Evolutionary conservation across 2,797 vertebrate species (phyloP), one percentile per base, ranked within the genome.

Genomic region (Astyanax mexicanus): DNA sequence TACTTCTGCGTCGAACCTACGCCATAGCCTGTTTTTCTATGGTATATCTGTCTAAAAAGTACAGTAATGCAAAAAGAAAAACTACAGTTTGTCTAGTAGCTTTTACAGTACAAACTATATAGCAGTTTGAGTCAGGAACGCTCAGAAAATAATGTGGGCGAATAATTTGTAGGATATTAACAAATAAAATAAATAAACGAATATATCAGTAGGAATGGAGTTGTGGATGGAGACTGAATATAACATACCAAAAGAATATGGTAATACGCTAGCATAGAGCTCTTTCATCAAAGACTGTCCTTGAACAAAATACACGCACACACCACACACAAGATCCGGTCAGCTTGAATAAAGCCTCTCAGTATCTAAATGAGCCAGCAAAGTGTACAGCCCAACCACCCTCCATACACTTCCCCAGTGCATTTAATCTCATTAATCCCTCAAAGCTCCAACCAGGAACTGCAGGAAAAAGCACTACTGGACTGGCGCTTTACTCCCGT

Each of bases 391-490:
- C 51, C 23, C 51, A 54, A 54, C 25, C 23, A 10, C 51, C 51
- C 51, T 10, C 29, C 19, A 12, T 29, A 38, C 40, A 35, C 72
- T 55, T 74, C 23, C 49, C 52, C 35, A 27, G 17, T n/a, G 19
- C 21, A 58, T 67, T 75, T 68, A 47, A 58, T 75, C 42, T 47
- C 29, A 32, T 66, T 74, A 66, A 55, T 55, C 23, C 21, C 61
- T 65, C 38, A 45, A 45, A 44, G 61, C 61, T 21, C 32, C 6
- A 29, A 65, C 12, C 35, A 17, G 49, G 12, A 58, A 45, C 32
- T 35, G 19, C 40, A 57, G 47, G 21, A 52, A 72, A 70, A 58
- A 57, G 27, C 4, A 44, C 3, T 35, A 42, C 11, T 7, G 25
- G 1, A 29, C 4, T 29, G 21, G 19, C 45, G 52, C 23, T 40